Percentiles rank a stretch among this genome's conserved stretches.
Evolutionary conservation across 2,113 vertebrate genomes (phyloP).

Genomic region (Mustela lutreola): DNA sequence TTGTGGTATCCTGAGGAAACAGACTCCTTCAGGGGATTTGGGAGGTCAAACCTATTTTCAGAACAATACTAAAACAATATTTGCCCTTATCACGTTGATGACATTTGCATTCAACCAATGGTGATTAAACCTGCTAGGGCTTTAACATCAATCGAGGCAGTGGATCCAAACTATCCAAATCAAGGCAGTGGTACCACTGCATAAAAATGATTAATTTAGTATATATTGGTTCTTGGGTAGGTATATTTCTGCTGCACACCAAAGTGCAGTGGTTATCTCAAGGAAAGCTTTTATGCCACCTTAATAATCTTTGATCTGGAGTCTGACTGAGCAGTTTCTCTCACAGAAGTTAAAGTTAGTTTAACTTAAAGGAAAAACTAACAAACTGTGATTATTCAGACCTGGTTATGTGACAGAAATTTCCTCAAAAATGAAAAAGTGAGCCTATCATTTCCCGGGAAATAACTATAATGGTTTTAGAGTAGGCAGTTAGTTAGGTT

Average conservation of each 20-base stretch:
- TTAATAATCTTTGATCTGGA: neutral
- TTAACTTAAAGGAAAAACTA: conserved; percentile 16
- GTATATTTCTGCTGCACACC: neutral
- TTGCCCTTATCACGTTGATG: neutral
- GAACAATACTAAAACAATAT: neutral
- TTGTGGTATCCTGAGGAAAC: neutral
- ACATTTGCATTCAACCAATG: neutral
- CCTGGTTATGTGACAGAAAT: neutral
- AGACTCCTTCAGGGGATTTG: neutral
- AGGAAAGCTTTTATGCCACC: neutral
- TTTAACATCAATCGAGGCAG: neutral
- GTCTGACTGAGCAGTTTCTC: neutral
- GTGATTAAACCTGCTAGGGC: neutral
- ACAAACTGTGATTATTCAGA: conserved; percentile 19
- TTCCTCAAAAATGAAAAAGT: conserved; percentile 2
- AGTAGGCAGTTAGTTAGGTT: neutral
- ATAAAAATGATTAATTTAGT: neutral
- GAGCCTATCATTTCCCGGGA: neutral
- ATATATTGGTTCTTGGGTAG: neutral
- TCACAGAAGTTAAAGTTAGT: neutral
- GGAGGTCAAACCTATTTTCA: neutral
- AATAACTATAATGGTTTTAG: neutral
- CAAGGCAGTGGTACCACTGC: neutral
- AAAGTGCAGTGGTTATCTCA: neutral
- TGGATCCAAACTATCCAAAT: neutral